Evolutionary conservation across 2,888 invertebrate species (phyloP).

Genomic region (Agriopis leucophaearia): DNA sequence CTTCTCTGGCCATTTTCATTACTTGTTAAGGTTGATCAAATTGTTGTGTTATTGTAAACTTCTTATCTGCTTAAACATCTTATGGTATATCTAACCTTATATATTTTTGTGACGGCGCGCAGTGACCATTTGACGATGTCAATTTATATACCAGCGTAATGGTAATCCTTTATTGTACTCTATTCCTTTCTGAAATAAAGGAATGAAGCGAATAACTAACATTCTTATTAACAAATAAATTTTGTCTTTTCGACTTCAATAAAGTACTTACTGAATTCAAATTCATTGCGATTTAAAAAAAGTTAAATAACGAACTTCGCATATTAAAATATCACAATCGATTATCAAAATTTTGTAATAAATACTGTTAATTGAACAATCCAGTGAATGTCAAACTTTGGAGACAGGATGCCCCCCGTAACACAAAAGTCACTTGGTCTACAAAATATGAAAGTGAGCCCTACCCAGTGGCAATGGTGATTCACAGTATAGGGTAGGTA

Average conservation of each 20-base stretch:
- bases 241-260: not conserved
- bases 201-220: slow-evolving; percentile 20
- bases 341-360: not conserved
- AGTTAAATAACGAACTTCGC: not conserved
- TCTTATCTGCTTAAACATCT: slow-evolving; percentile 53
- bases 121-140: slow-evolving; percentile 70
- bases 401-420: slow-evolving; percentile 14
- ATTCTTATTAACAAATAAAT: slow-evolving; percentile 12
- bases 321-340: not conserved
- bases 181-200: slow-evolving; percentile 42
- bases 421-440: slow-evolving; percentile 7
- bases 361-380: slow-evolving; percentile 1
- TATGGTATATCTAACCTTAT: slow-evolving; percentile 79
- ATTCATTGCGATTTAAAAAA: not conserved
- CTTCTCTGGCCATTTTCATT: slow-evolving; percentile 16
- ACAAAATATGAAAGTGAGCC: slow-evolving; percentile 21
- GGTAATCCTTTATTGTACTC: slow-evolving; percentile 20
- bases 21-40: slow-evolving; percentile 37
- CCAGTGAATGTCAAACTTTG: slow-evolving; percentile 36
- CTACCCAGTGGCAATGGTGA: slow-evolving; percentile 25
- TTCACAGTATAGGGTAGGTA: slow-evolving; percentile 22
- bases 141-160: slow-evolving; percentile 18
- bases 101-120: slow-evolving; percentile 60
- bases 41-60: slow-evolving; percentile 44
- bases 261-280: slow-evolving; percentile 10